Conservation (phyloP, 2,797 vertebrate genomes). For the Argyrosomus regius region DNA sequence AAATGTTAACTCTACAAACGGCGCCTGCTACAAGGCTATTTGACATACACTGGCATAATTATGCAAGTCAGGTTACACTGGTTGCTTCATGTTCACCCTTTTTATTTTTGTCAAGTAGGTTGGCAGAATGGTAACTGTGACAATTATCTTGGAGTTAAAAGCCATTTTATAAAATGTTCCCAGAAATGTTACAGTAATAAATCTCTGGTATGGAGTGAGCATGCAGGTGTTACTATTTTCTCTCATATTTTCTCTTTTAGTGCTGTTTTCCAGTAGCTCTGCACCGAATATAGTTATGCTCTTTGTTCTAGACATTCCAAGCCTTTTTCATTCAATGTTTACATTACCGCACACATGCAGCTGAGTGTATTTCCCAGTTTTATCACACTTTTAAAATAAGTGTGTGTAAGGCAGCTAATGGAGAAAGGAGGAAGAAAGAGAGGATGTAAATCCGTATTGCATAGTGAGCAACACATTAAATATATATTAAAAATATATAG, state of each 20-base stretch:
- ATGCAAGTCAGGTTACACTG: conserved; percentile 3
- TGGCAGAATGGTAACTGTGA: not conserved
- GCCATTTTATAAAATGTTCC: not conserved
- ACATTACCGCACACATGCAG: not conserved
- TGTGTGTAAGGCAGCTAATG: not conserved
- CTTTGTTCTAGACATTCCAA: not conserved
- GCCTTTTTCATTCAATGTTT: not conserved
- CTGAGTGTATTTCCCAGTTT: not conserved
- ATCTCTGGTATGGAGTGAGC: conserved; percentile 2
- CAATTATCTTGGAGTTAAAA: not conserved
- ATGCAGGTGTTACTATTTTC: not conserved
- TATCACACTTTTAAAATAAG: conserved; percentile 1
- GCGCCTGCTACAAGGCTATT: not conserved
- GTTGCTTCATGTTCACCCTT: not conserved
- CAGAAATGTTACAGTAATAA: not conserved
- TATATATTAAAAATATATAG: not conserved
- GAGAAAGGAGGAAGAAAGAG: not conserved
- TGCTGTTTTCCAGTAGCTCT: not conserved
- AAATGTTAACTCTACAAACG: not conserved
- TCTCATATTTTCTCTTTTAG: not conserved
- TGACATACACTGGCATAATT: not conserved
- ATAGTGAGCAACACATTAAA: not conserved
- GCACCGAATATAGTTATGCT: not conserved
- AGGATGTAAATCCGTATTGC: not conserved
- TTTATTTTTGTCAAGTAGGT: not conserved